A percentile compares a stretch with the other conserved stretches of the same genome.
Evolutionary conservation across 64 coral and sea anemone species (phyloP).

Genomic region (Platygyra sinensis): DNA sequence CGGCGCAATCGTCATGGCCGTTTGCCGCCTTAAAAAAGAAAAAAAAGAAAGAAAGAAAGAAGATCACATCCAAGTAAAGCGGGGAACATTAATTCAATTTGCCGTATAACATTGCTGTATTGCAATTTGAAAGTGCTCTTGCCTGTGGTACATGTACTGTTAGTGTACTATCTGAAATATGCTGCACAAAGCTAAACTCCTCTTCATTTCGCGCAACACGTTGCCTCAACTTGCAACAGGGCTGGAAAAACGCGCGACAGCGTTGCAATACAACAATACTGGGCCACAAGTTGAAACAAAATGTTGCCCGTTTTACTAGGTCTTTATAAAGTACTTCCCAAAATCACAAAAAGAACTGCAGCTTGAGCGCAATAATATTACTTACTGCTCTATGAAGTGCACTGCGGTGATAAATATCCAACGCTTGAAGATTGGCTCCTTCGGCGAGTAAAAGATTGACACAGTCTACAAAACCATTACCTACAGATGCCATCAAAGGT

Average conservation of each 20-base stretch:
- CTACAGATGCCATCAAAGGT: constrained; percentile 86
- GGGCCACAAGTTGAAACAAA: no score
- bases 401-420: constrained; percentile 83
- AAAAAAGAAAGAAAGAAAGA: neutral
- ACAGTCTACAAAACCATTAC: constrained; percentile 90
- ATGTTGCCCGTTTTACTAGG: no score
- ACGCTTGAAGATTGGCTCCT: constrained; percentile 83
- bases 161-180: no score
- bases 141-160: neutral
- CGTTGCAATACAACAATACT: no score
- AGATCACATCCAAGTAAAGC: no score
- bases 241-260: neutral
- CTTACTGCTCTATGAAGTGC: constrained; percentile 98
- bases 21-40: constrained; percentile 71
- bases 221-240: neutral
- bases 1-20: constrained; percentile 95
- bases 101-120: no score
- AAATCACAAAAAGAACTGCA: neutral
- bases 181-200: no score
- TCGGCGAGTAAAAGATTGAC: constrained; percentile 83
- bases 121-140: neutral
- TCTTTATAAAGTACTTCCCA: no score
- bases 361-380: neutral
- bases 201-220: no score
- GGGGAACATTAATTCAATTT: no score